Conservation (phyloP, 2,888 invertebrate species). For the Neocrepidodera transversa region DNA sequence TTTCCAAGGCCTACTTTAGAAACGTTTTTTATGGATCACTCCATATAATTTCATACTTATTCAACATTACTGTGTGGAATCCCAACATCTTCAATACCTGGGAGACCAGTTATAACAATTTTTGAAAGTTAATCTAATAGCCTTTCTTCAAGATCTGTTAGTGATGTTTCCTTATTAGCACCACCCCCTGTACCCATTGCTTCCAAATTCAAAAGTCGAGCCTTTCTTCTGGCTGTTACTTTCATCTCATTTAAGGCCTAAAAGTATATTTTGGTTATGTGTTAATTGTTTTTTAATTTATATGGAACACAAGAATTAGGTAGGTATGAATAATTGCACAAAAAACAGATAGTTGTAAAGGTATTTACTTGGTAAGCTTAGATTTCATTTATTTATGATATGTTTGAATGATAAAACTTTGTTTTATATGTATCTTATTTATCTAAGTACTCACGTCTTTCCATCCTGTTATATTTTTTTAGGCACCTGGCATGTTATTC, state of each 20-base stretch:
- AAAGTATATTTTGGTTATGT: not conserved
- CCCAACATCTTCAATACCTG: conserved; percentile 1
- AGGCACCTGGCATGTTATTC: not conserved
- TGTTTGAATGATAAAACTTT: not conserved
- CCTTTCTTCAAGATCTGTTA: not conserved
- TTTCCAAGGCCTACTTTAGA: no score
- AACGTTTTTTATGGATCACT: no score
- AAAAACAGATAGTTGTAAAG: no score
- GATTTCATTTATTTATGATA: no score
- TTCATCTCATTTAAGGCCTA: not conserved
- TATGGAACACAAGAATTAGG: not conserved
- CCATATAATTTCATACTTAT: not conserved
- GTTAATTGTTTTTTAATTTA: not conserved
- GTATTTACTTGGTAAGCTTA: no score
- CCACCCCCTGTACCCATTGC: not conserved
- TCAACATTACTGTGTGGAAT: not conserved
- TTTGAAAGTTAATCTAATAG: not conserved
- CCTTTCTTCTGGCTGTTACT: not conserved
- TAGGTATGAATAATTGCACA: no score
- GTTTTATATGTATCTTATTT: not conserved
- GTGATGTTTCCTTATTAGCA: not conserved
- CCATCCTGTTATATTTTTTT: conserved; percentile 2
- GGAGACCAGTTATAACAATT: conserved; percentile 3
- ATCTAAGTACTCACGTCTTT: not conserved
- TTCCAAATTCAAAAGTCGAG: no score